Evolutionary conservation across 2,888 invertebrate genomes (phyloP).

Genomic region (Phortica magna): DNA sequence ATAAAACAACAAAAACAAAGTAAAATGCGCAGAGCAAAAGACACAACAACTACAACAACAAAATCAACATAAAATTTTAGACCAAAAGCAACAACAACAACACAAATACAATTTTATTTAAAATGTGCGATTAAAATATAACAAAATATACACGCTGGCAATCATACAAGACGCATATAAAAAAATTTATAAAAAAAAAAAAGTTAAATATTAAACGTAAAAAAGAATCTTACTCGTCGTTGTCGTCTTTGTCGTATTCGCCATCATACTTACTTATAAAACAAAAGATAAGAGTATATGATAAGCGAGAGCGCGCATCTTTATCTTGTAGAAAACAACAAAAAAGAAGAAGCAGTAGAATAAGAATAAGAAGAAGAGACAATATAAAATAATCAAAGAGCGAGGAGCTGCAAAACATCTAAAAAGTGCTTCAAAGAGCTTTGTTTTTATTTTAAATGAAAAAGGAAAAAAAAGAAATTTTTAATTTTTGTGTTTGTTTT

Average conservation of each 20-base stretch:
- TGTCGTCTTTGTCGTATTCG: slow-evolving; percentile 19
- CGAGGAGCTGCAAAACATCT: neutral
- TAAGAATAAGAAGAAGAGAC: neutral
- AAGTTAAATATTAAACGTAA: slow-evolving; percentile 33
- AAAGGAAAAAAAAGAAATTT: neutral
- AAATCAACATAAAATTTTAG: slow-evolving; percentile 52
- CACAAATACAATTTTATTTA: neutral
- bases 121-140: slow-evolving; percentile 42
- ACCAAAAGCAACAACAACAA: slow-evolving; percentile 52
- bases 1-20: neutral
- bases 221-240: neutral
- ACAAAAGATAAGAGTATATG: slow-evolving; percentile 13
- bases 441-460: neutral
- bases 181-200: slow-evolving; percentile 36
- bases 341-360: neutral
- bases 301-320: slow-evolving; percentile 10
- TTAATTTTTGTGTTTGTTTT: slow-evolving; percentile 5
- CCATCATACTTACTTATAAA: slow-evolving; percentile 22
- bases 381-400: neutral
- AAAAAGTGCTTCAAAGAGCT: neutral
- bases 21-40: slow-evolving; percentile 41
- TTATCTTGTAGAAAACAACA: slow-evolving; percentile 1
- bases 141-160: slow-evolving; percentile 19
- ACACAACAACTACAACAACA: slow-evolving; percentile 50
- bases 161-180: neutral